Percentiles rank a stretch among this genome's conserved stretches.
phyloP scores from a whole-genome alignment of 1,140 invertebrate species.

The Papilio helenus region DNA sequence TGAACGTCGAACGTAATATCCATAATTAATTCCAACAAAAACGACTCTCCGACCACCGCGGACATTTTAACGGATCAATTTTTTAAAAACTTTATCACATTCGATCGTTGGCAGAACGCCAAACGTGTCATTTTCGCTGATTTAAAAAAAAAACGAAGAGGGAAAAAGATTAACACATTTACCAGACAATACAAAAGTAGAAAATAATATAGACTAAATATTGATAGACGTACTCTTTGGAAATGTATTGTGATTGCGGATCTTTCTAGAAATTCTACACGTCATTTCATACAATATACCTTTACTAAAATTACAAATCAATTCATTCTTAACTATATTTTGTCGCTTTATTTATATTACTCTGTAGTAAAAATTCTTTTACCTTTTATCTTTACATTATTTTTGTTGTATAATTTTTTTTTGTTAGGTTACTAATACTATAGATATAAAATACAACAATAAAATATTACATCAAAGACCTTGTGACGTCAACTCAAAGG shows the following conservation, averaged over 20 bases:
- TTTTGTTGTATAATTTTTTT: no score
- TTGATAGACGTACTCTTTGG: no score
- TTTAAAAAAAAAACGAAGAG: slow-evolving; percentile 1
- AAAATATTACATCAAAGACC: neutral
- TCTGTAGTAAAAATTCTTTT: no score
- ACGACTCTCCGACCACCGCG: neutral
- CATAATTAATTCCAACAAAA: slow-evolving; percentile 5
- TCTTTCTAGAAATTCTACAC: no score
- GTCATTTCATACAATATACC: no score
- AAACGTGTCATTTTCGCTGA: slow-evolving; percentile 1
- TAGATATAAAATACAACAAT: neutral
- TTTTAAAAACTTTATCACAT: slow-evolving; percentile 18
- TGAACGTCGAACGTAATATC: neutral
- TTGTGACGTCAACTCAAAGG: slow-evolving; percentile 5
- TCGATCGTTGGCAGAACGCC: neutral
- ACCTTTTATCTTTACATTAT: no score
- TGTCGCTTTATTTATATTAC: no score
- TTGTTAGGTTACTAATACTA: neutral
- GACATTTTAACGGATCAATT: slow-evolving; percentile 10
- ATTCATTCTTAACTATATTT: no score
- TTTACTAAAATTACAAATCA: no score
- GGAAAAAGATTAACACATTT: neutral
- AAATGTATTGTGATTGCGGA: no score
- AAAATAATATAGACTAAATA: no score
- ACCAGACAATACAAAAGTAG: neutral